These are phyloP conservation scores for Phortica variegata DNA, from an alignment of 1,140 invertebrate genomes.

Conservation along the genomic window DNA sequence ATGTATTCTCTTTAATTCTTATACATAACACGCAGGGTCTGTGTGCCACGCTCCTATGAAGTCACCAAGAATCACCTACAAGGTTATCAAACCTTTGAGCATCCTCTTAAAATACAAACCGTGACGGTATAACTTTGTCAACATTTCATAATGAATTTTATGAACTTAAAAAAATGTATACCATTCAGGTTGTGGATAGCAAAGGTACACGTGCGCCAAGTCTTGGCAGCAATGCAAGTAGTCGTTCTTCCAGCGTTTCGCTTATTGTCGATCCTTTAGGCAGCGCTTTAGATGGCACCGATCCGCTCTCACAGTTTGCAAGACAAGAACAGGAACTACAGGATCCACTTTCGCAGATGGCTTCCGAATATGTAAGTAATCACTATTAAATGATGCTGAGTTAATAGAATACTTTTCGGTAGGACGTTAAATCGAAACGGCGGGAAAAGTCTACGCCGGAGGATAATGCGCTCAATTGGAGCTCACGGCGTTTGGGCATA, in stretches of 20 bases:
- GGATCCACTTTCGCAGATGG: slow-evolving; percentile 68
- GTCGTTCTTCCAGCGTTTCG: slow-evolving; percentile 12
- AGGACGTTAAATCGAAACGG: slow-evolving; percentile 36
- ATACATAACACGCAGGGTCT: slow-evolving; percentile 31
- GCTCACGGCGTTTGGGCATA: slow-evolving; percentile 68
- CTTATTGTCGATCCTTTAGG: slow-evolving; percentile 60
- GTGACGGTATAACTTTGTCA: slow-evolving; percentile 8
- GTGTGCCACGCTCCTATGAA: slow-evolving; percentile 38
- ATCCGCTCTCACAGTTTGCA: slow-evolving; percentile 73
- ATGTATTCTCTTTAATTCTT: slow-evolving; percentile 7
- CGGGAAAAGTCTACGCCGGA: slow-evolving; percentile 43
- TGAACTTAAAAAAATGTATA: neutral
- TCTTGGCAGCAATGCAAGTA: slow-evolving; percentile 2
- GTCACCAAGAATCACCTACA: slow-evolving; percentile 27
- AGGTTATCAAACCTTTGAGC: slow-evolving; percentile 24
- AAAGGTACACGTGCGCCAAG: slow-evolving; percentile 17
- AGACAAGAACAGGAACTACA: slow-evolving; percentile 61
- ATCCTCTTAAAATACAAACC: slow-evolving; percentile 37
- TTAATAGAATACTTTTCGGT: neutral
- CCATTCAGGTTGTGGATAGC: slow-evolving; percentile 25
- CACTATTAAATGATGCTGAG: neutral
- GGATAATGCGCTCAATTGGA: slow-evolving; percentile 75
- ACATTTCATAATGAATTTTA: slow-evolving; percentile 1
- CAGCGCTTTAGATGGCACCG: slow-evolving; percentile 69
- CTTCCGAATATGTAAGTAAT: slow-evolving; percentile 62